Percentiles rank a stretch among this genome's conserved stretches.
Evolutionary conservation across 2,113 vertebrate species (phyloP).

Genomic region (Castor canadensis): DNA sequence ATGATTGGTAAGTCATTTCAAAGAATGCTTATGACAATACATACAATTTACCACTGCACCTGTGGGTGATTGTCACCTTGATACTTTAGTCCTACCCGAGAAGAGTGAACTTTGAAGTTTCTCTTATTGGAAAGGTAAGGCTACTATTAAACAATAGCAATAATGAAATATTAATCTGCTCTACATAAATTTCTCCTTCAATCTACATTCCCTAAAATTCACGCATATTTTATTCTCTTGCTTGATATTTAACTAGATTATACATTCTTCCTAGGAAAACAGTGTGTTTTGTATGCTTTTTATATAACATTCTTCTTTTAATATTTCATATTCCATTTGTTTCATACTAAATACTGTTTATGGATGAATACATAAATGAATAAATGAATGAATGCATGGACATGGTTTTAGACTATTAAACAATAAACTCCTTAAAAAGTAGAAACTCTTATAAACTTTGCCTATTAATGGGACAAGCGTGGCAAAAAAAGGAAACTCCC

Average conservation of each 20-base stretch:
- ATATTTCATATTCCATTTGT: neutral
- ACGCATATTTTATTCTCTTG: neutral
- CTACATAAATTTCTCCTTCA: neutral
- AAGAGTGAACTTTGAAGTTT: neutral
- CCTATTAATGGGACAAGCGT: neutral
- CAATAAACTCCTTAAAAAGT: neutral
- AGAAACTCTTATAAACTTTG: neutral
- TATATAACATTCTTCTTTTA: neutral
- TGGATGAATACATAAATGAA: slow-evolving; percentile 39
- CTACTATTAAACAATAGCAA: neutral
- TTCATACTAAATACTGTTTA: neutral
- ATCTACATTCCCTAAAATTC: neutral
- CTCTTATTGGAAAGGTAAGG: neutral
- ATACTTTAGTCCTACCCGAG: neutral
- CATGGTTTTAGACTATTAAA: neutral
- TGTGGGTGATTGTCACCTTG: neutral
- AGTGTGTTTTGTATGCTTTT: neutral
- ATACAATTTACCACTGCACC: neutral
- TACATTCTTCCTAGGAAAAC: neutral
- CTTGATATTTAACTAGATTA: neutral
- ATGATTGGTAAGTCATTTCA: neutral
- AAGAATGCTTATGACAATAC: neutral
- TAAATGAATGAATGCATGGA: neutral
- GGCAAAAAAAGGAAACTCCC: neutral
- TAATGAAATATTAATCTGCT: neutral